Percentiles rank a stretch among this genome's conserved stretches.
Conservation (phyloP, 2,797 vertebrate species). For the Gobio occitaniae region DNA sequence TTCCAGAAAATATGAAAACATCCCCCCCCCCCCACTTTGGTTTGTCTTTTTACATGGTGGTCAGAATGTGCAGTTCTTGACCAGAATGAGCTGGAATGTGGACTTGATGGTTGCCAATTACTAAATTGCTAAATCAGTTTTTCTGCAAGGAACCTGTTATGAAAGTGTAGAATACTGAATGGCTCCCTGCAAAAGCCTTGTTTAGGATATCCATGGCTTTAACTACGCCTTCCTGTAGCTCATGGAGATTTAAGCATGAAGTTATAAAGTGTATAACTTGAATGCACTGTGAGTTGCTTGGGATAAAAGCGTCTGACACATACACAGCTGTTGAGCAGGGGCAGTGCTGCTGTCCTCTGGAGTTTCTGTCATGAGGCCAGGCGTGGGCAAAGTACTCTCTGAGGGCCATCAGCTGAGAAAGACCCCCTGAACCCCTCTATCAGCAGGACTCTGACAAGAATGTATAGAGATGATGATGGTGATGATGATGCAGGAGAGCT, state of each 20-base stretch:
- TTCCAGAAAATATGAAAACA: no score
- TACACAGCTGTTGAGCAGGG: background rate
- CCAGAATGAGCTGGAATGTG: background rate
- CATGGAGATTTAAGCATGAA: background rate
- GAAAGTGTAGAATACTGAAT: background rate
- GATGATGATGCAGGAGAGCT: slow-evolving; percentile 22
- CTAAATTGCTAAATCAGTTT: background rate
- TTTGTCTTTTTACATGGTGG: no score
- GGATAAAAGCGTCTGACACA: background rate
- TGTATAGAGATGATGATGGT: slow-evolving; percentile 31
- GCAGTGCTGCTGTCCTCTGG: slow-evolving; percentile 39
- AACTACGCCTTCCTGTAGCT: background rate
- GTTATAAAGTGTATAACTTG: background rate
- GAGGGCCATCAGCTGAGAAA: slow-evolving; percentile 53
- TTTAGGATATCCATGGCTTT: background rate
- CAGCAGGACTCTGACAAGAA: slow-evolving; percentile 41
- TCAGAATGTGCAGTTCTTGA: background rate
- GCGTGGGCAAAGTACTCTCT: slow-evolving; percentile 40
- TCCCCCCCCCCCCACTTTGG: no score
- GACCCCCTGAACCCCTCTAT: slow-evolving; percentile 58
- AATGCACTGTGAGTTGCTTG: background rate
- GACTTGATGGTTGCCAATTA: background rate
- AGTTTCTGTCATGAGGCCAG: slow-evolving; percentile 37
- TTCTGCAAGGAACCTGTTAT: background rate
- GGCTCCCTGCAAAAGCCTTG: background rate